These are phyloP conservation scores for Thryonomys swinderianus DNA, from an alignment of 2,113 vertebrate genomes.

Conservation along the genomic window DNA sequence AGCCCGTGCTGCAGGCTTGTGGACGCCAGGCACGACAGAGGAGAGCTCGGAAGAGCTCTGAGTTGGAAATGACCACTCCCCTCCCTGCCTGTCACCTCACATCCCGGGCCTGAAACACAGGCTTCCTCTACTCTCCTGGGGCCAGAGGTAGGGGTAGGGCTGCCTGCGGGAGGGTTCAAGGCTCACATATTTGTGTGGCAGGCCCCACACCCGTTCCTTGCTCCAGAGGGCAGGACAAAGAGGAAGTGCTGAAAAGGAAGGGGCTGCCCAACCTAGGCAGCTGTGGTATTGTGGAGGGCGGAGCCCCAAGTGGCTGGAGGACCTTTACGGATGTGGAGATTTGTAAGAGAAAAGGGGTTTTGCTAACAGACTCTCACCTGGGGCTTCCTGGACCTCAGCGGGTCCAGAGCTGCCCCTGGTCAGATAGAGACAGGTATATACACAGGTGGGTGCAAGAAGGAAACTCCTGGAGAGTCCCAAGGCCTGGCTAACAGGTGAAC, in stretches of 20 bases:
- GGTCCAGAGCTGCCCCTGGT: neutral
- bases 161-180: too few species aligned
- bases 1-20: neutral
- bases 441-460: neutral
- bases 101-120: neutral
- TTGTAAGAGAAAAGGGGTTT: neutral
- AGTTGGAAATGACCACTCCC: neutral
- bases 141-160: neutral
- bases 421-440: neutral
- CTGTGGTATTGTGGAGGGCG: neutral
- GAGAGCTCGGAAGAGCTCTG: neutral
- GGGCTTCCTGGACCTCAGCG: neutral
- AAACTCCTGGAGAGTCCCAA: neutral
- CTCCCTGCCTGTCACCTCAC: neutral
- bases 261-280: neutral
- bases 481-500: neutral
- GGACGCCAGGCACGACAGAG: neutral
- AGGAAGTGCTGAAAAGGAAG: constrained; percentile 54
- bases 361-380: neutral
- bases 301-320: neutral
- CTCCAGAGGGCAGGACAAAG: neutral
- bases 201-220: neutral
- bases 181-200: neutral
- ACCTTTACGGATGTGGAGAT: neutral
- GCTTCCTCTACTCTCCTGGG: neutral